phyloP scores from a whole-genome alignment of 2,113 vertebrate species.

The Ancistrus triradiatus region DNA sequence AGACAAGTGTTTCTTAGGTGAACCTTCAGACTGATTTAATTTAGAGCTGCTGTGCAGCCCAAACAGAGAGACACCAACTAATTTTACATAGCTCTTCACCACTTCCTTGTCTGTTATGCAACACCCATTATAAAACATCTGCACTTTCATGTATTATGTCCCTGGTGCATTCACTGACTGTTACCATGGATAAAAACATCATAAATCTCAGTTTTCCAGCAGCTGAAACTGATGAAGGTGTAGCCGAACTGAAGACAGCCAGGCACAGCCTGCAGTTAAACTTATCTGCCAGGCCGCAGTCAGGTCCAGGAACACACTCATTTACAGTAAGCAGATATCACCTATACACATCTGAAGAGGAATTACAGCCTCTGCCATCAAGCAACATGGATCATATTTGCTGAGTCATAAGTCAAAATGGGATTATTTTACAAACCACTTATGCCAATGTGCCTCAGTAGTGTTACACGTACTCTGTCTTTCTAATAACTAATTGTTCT shows the following conservation, averaged over 20 bases:
- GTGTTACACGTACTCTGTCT: no score
- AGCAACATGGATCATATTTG: no score
- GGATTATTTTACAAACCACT: no score
- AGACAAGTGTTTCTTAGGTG: slow-evolving; percentile 1
- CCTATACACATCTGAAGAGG: no score
- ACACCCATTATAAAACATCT: neutral
- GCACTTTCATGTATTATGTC: slow-evolving; percentile 3
- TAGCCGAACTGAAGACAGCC: slow-evolving; percentile 25
- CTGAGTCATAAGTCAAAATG: no score
- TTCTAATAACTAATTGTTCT: no score
- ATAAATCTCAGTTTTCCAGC: slow-evolving; percentile 30
- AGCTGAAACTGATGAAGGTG: slow-evolving; percentile 24
- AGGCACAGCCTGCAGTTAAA: slow-evolving; percentile 12
- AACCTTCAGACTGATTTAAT: no score
- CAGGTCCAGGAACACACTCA: no score
- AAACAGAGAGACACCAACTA: neutral
- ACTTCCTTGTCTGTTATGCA: neutral
- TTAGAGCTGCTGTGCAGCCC: neutral
- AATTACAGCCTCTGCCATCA: no score
- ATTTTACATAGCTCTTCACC: neutral
- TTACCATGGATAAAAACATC: slow-evolving; percentile 35
- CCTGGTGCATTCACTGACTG: slow-evolving; percentile 23
- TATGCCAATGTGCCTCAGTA: no score
- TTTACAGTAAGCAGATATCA: no score
- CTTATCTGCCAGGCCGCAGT: slow-evolving; percentile 15